Evolutionary conservation across 2,797 vertebrate species (phyloP).

Genomic region (Choloepus didactylus): DNA sequence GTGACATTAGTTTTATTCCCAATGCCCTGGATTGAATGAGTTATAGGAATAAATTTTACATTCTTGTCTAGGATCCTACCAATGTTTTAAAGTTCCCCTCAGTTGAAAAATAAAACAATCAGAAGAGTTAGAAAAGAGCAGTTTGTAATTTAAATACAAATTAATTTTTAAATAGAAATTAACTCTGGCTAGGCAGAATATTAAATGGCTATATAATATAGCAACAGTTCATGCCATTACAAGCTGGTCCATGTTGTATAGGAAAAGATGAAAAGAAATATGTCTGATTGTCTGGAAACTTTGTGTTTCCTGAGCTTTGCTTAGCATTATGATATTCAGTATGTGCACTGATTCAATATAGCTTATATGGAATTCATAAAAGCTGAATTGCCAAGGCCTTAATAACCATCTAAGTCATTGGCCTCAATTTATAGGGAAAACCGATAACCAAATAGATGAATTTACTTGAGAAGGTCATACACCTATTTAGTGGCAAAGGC

Average conservation of each 20-base stretch:
- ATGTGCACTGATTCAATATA: background rate
- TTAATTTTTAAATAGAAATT: background rate
- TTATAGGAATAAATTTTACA: background rate
- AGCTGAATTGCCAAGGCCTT: background rate
- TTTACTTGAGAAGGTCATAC: background rate
- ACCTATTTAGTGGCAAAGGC: background rate
- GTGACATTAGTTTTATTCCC: background rate
- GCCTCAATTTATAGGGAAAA: conserved; percentile 1
- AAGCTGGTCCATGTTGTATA: background rate
- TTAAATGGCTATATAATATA: background rate
- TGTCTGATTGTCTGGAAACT: background rate
- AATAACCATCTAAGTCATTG: background rate
- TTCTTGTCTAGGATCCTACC: background rate
- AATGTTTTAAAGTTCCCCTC: background rate
- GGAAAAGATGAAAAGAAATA: background rate
- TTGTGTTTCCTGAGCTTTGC: background rate
- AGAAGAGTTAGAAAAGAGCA: background rate
- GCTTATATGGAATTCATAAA: background rate
- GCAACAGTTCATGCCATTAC: background rate
- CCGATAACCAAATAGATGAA: background rate
- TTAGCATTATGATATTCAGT: background rate
- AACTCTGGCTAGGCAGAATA: background rate
- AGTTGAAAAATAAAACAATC: background rate
- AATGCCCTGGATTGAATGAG: background rate
- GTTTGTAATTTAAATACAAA: background rate